Conservation (phyloP, 37 sponge, comb jelly and placozoan genomes). For the Petrosia ficiformis region DNA sequence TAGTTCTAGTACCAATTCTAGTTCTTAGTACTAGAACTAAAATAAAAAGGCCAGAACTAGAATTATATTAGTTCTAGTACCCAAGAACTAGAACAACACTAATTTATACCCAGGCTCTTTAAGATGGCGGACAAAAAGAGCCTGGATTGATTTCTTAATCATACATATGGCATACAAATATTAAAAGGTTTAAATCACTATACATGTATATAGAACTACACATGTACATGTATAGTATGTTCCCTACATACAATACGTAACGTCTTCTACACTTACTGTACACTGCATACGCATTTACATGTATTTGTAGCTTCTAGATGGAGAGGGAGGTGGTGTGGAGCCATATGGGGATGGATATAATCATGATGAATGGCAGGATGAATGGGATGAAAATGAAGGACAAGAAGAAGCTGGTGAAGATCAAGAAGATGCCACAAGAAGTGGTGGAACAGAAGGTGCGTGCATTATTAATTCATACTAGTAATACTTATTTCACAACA, state of each 20-base stretch:
- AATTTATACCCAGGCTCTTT: too few relatives aligned
- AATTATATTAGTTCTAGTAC: too few relatives aligned
- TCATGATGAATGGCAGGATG: conserved; percentile 29
- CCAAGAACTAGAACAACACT: too few relatives aligned
- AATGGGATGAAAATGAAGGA: conserved; percentile 24
- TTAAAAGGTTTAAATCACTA: not conserved
- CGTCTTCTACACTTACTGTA: too few relatives aligned
- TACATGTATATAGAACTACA: not conserved
- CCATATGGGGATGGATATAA: not conserved
- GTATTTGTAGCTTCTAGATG: conserved; percentile 4
- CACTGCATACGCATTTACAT: not conserved
- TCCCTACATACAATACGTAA: too few relatives aligned
- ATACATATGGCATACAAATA: not conserved
- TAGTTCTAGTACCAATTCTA: too few relatives aligned
- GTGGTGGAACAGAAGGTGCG: not conserved
- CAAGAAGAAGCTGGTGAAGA: conserved; percentile 15
- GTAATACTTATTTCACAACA: too few relatives aligned
- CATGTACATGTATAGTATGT: not conserved
- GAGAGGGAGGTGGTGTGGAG: not conserved
- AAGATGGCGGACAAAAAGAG: too few relatives aligned
- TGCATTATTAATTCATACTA: not conserved
- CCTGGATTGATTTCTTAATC: too few relatives aligned
- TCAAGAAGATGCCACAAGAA: not conserved
- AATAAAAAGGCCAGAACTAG: too few relatives aligned
- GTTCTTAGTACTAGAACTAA: too few relatives aligned